Base-by-base conservation (phyloP, 2,113 vertebrate species). In the Sinocyclocheilus grahami region DNA sequence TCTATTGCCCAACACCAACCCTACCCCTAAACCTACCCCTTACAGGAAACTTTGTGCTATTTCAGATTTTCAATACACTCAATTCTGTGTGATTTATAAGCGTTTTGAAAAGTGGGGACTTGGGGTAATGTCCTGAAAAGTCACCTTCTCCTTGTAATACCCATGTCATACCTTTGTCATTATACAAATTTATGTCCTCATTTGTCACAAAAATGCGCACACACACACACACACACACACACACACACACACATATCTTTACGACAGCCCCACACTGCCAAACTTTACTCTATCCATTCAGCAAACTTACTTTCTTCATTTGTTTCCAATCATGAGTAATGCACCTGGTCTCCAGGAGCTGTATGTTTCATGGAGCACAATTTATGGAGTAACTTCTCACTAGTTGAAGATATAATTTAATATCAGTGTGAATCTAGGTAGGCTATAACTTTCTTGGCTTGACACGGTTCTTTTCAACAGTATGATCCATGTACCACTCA, bases 361-460 rank as follows among this genome's bases (percentile, higher is more conserved):
- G 18, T 72, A 72, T 72, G 69, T 72, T 72, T 42, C 42, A 72
- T 72, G 37, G 10, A 42, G 37, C 20, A 72, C 20, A 72, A 42
- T 72, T 42, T 42, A 71, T 71, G 33, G 67, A 71, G 67, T 71
- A 72, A 72, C 37, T 42, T 42, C 69, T 72, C 10, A 20, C 69
- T 42, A 42, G 20, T 37, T 72, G 37, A 72, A 72, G 37, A 37
- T 72, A 42, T 72, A 72, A 72, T 72, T 42, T 72, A 72, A 4
- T 72, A 22, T 72, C 69, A 42, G 37, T 72, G 33, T n/a, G 69
- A 42, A 42, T 72, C 20, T 72, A 72, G 69, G 69, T 12, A 72
- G 69, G 69, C 69, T 72, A 22, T 72, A 72, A 72, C 69, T 42
- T 42, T 72, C 69, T 72, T 42, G 37, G 37, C 39, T 72, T 72